These are phyloP conservation scores for Mobula birostris DNA, from an alignment of 2,113 vertebrate genomes.

Conservation along the genomic window DNA sequence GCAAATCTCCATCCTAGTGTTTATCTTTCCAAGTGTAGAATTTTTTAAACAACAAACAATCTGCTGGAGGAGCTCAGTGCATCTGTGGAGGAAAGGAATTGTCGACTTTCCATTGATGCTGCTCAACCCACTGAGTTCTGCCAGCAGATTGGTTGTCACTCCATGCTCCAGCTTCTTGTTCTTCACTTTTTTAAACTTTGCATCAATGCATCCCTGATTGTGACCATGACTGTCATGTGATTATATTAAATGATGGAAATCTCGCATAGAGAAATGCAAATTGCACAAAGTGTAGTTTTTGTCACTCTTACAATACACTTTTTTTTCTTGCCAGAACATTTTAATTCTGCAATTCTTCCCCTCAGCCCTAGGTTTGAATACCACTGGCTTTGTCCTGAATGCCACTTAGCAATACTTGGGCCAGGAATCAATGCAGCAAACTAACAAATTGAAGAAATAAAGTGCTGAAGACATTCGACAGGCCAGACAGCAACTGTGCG, in stretches of 20 bases:
- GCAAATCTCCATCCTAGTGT: background rate
- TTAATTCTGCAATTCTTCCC: background rate
- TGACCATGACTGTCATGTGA: background rate
- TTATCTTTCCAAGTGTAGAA: background rate
- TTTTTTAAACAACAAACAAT: too few species aligned
- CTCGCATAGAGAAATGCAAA: background rate
- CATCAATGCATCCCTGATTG: background rate
- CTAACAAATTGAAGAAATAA: background rate
- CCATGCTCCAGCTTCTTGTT: too few species aligned
- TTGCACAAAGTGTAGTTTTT: background rate
- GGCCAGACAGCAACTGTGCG: too few species aligned
- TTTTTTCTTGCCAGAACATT: background rate
- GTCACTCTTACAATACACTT: background rate
- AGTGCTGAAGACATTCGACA: too few species aligned
- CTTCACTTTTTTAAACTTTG: background rate
- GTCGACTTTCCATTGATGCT: too few species aligned
- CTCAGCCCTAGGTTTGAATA: background rate
- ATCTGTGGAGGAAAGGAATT: too few species aligned
- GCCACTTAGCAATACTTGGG: background rate
- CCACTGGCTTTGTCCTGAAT: slow-evolving; percentile 21
- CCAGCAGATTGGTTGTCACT: too few species aligned
- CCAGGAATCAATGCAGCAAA: background rate
- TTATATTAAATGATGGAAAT: background rate
- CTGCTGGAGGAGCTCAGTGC: too few species aligned
- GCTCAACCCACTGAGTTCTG: too few species aligned